Base-by-base conservation (phyloP, 2,797 vertebrate species). In the Salarias fasciatus region DNA sequence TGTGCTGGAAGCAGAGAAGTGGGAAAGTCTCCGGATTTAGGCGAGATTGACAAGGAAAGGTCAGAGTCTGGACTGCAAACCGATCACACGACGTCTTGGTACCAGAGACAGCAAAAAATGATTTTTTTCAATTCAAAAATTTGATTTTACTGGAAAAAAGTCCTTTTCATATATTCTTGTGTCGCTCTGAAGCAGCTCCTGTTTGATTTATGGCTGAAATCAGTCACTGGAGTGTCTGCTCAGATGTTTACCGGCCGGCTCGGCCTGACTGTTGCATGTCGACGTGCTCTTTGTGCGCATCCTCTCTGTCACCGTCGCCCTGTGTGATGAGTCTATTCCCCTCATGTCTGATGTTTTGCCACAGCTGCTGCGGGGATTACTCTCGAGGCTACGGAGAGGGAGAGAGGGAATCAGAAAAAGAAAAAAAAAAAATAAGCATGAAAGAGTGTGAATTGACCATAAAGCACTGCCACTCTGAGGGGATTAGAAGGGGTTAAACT, bases 401-500 rank as follows among this genome's bases (percentile, higher is more conserved):
- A 30, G 47, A 53, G 29, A 43, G 55, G 51, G 41, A 70, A 61
- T 69, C 82, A 61, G 18, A 24, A 24, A 24, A 24, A n/a, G 18
- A 18, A 63, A 52, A 53, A 51, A 42, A 72, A 61, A 71, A 84
- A 65, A n/a, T n/a, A n/a, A 55, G 79, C 72, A 79, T 69, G 77
- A 76, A 63, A 75, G 78, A 63, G 78, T 84, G 80, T 77, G 82
- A 85, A 86, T 72, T 84, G 83, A 84, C 85, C 86, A 65, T 72
- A 84, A 82, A 83, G 82, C 79, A 60, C 44, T 61, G 65, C 37
- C 51, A 68, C 82, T 86, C 79, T 74, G 69, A 84, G 38, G 84
- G 81, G 86, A 89, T 90, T 89, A 87, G 76, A 81, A 83, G 74
- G 84, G 83, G 87, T 87, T 90, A 87, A 89, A 87, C 83, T 82